These are phyloP conservation scores for Serranus cabrilla DNA, from an alignment of 2,797 vertebrate species.

Conservation along the genomic window DNA sequence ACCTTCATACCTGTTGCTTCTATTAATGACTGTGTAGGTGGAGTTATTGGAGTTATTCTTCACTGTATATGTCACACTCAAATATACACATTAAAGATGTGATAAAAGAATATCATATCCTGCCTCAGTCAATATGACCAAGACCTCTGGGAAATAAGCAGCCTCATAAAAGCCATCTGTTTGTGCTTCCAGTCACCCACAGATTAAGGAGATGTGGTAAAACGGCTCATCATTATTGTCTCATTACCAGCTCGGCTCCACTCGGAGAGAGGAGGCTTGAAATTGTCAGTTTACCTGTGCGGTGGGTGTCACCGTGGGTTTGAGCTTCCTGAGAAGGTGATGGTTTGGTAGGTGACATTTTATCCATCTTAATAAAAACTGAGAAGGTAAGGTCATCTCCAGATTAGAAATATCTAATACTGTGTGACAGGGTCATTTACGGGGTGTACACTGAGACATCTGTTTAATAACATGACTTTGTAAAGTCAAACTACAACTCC, in stretches of 20 bases:
- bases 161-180: conserved; percentile 61
- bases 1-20: neutral
- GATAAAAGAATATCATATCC: conserved; percentile 56
- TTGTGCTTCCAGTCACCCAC: conserved; percentile 56
- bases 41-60: conserved; percentile 32
- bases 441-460: neutral
- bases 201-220: conserved; percentile 62
- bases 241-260: conserved; percentile 48
- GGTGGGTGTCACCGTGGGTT: neutral
- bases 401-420: neutral
- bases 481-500: neutral
- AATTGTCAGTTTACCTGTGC: neutral
- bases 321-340: neutral
- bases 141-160: conserved; percentile 70
- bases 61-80: conserved; percentile 25
- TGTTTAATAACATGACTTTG: neutral
- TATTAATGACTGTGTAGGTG: neutral
- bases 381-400: too few relatives aligned
- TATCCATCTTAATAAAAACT: neutral
- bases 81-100: conserved; percentile 34
- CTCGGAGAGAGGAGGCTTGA: conserved; percentile 20
- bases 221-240: conserved; percentile 55
- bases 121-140: conserved; percentile 49
- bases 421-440: neutral
- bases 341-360: neutral